phyloP scores from a whole-genome alignment of 64 coral and sea anemone species.

The Trachythela sp. region DNA sequence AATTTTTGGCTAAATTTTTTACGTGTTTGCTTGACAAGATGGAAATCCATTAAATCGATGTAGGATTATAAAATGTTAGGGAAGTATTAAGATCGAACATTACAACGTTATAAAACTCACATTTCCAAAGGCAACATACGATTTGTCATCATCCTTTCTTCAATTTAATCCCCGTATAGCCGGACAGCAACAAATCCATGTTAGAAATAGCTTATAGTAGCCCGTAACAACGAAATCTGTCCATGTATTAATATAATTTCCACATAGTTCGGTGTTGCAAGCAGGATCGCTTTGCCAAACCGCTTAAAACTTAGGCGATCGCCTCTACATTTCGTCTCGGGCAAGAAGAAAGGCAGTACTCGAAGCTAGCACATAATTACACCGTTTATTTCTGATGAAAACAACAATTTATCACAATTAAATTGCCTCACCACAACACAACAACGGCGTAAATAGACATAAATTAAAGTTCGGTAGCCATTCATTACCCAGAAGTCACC shows the following conservation, averaged over 20 bases:
- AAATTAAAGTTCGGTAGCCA: constrained; percentile 16
- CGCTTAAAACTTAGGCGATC: neutral
- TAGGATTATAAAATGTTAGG: neutral
- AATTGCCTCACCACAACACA: neutral
- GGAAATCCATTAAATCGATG: neutral
- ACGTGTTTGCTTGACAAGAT: neutral
- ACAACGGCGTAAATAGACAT: neutral
- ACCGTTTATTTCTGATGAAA: neutral
- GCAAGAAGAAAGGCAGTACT: neutral
- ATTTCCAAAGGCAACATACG: constrained; percentile 9
- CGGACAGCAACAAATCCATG: neutral
- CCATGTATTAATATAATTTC: neutral
- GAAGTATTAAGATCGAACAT: neutral
- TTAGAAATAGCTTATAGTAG: neutral
- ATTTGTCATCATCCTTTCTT: constrained; percentile 17
- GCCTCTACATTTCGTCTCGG: neutral
- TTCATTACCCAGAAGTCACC: neutral
- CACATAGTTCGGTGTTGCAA: neutral
- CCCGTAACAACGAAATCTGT: neutral
- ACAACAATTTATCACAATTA: neutral
- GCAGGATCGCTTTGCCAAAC: neutral
- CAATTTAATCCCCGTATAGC: neutral
- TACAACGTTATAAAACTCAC: neutral
- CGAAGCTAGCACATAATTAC: neutral
- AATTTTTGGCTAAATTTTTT: neutral